These are phyloP conservation scores for Philonicus albiceps DNA, from an alignment of 2,888 invertebrate species.

Conservation along the genomic window DNA sequence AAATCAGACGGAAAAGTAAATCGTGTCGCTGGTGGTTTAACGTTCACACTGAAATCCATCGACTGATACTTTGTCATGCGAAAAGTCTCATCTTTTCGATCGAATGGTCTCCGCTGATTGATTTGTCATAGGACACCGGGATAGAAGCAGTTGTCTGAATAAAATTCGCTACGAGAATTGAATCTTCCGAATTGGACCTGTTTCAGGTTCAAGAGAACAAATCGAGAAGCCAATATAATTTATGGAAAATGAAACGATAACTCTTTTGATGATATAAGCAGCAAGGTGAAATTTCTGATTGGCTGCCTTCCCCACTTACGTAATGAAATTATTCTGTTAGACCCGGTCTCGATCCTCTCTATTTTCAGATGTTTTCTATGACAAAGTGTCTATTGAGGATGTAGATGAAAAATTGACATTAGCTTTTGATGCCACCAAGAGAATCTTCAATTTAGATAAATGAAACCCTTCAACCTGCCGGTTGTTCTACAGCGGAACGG, in stretches of 20 bases:
- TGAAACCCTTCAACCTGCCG: slow-evolving; percentile 1
- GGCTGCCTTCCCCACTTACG: neutral
- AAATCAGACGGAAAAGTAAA: neutral
- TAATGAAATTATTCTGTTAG: neutral
- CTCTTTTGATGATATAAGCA: neutral
- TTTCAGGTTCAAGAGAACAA: neutral
- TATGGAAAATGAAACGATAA: neutral
- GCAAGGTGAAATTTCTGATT: neutral
- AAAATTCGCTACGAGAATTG: neutral
- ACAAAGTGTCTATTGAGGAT: neutral
- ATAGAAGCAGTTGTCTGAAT: neutral
- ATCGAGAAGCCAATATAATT: neutral
- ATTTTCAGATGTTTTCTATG: neutral
- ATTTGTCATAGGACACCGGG: neutral
- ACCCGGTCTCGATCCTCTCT: neutral
- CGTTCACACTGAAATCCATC: neutral
- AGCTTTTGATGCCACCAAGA: slow-evolving; percentile 1
- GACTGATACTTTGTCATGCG: neutral
- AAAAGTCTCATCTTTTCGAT: neutral
- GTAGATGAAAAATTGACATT: neutral
- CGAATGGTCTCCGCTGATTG: neutral
- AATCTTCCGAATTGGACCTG: neutral
- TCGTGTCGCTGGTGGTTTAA: neutral
- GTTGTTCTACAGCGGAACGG: neutral
- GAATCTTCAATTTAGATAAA: slow-evolving; percentile 24